Evolutionary conservation across 2,113 vertebrate genomes (phyloP), one percentile per base, ranked within the genome.

Genomic region (Grammomys dolichurus): DNA sequence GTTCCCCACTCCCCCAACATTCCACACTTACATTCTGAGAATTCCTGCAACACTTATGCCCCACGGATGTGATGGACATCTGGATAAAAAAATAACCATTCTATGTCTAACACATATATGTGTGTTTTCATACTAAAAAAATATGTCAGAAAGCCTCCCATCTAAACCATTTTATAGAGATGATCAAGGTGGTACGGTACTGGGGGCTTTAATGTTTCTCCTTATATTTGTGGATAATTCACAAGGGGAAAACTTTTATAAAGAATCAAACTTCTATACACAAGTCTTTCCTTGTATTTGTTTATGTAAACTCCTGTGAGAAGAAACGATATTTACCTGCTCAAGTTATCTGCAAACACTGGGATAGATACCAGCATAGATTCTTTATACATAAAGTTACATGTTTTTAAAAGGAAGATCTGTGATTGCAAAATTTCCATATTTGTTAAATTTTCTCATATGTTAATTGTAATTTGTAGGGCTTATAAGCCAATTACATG

Each of bases 231-330:
- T 72, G 36, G 56, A 4, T 58, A 77, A 82, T 93, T 93, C 88
- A 3, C 28, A 65, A 84, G 94, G 51, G 51, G 75, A 46, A 97
- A 91, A n/a, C 70, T 98, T 97, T 96, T 40, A 85, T 98, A 97
- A 97, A 97, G 87, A 98, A 97, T 98, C 93, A 75, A 98, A 98
- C 96, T 97, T 98, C 94, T 96, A 96, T 86, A 97, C 95, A 94
- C 97, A 97, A 96, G 97, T 96, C 89, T 96, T 95, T 98, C 90
- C 95, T 96, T 95, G 97, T 91, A 95, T 98, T 98, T 98, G 94
- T 97, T 98, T 97, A 87, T 97, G 93, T 98, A 98, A 94, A 95
- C 89, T 97, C 97, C 97, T 95, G 89, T 90, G 90, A 96, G 95
- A 98, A 97, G 97, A 95, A 72, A n/a, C 51, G 46, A 36, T 95